These are phyloP conservation scores for Epizoanthus ramosus DNA, from an alignment of 92 coral and sea anemone genomes.

Conservation along the genomic window DNA sequence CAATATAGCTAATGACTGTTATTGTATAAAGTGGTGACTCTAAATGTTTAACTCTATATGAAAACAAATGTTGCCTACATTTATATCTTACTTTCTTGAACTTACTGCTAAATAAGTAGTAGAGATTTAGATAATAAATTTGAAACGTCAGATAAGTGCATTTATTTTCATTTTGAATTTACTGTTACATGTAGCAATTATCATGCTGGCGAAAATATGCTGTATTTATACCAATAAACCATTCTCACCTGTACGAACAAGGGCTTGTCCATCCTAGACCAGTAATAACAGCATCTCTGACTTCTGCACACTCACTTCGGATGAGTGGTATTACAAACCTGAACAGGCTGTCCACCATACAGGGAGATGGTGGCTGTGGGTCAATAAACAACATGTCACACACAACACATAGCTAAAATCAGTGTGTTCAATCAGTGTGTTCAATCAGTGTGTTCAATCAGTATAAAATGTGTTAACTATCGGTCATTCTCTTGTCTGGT, in stretches of 20 bases:
- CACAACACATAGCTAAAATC: not conserved
- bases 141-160: too few relatives aligned
- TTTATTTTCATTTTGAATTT: too few relatives aligned
- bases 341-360: conserved; percentile 95
- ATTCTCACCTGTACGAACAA: conserved; percentile 83
- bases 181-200: too few relatives aligned
- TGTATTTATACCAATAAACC: not conserved
- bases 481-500: not conserved
- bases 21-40: too few relatives aligned
- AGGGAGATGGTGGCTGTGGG: conserved; percentile 91
- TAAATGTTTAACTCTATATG: too few relatives aligned
- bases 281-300: conserved; percentile 88
- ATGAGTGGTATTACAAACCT: conserved; percentile 91
- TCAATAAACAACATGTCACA: conserved; percentile 7
- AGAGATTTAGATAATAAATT: too few relatives aligned
- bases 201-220: not conserved
- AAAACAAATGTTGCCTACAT: not conserved
- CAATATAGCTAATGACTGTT: too few relatives aligned
- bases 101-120: too few relatives aligned
- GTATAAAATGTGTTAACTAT: not conserved
- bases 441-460: not conserved
- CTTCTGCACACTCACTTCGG: conserved; percentile 82
- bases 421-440: not conserved
- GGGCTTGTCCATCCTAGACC: conserved; percentile 97
- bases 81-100: not conserved